Conservation (phyloP, 2,888 invertebrate genomes). For the Eupithecia pulchellata region DNA sequence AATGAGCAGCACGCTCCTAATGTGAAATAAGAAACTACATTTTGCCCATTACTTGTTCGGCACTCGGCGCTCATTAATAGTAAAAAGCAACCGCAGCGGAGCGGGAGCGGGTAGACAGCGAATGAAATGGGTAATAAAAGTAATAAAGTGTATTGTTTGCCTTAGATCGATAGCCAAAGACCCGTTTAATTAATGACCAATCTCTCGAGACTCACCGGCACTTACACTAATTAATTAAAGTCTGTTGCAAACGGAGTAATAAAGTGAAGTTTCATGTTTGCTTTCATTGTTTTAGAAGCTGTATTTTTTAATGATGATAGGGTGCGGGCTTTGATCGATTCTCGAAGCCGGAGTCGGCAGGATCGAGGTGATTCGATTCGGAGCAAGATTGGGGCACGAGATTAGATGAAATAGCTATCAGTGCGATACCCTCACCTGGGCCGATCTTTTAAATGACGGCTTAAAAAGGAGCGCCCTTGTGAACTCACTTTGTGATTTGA, state of each 20-base stretch:
- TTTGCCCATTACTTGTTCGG: constrained; percentile 49
- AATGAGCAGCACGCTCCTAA: constrained; percentile 36
- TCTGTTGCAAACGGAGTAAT: constrained; percentile 69
- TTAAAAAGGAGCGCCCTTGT: constrained; percentile 43
- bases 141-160: constrained; percentile 81
- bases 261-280: constrained; percentile 67
- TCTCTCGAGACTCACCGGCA: constrained; percentile 81
- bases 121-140: constrained; percentile 76
- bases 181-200: constrained; percentile 82
- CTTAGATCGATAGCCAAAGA: constrained; percentile 78
- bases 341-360: constrained; percentile 50
- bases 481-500: constrained; percentile 58
- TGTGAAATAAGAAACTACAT: constrained; percentile 51
- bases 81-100: constrained; percentile 59
- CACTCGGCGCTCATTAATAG: constrained; percentile 59
- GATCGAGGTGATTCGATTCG: constrained; percentile 68
- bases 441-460: constrained; percentile 52
- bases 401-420: constrained; percentile 64
- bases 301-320: constrained; percentile 53
- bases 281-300: constrained; percentile 61
- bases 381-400: constrained; percentile 63
- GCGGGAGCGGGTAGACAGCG: constrained; percentile 58
- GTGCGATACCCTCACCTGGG: constrained; percentile 59
- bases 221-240: constrained; percentile 82
- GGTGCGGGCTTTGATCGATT: constrained; percentile 36